phyloP scores from a whole-genome alignment of 1,140 invertebrate genomes.

The Amphibalanus amphitrite region DNA sequence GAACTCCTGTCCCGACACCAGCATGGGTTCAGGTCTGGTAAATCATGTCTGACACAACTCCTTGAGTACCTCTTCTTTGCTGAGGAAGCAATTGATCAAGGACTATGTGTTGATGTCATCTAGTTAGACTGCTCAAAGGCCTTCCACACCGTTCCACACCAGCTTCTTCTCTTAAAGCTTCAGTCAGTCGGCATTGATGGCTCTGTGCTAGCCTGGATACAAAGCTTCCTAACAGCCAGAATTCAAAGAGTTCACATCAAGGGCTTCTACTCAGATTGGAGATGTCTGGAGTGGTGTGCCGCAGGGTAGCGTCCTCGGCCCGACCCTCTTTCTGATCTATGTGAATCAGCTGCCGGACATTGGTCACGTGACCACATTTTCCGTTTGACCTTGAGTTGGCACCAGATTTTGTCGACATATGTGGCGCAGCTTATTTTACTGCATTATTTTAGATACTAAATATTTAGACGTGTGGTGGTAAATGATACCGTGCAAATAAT shows the following conservation, averaged over 20 bases:
- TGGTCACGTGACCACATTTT: no score
- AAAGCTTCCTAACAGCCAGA: not conserved
- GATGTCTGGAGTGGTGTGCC: not conserved
- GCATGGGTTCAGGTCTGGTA: not conserved
- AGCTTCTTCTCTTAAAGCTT: conserved; percentile 2
- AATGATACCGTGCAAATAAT: no score
- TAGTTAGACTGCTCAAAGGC: conserved; percentile 3
- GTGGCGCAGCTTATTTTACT: no score
- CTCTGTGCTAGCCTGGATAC: not conserved
- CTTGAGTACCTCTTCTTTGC: no score
- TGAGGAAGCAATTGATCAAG: not conserved
- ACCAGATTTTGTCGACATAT: no score
- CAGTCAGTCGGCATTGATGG: not conserved
- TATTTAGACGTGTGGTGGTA: no score
- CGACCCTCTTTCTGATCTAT: no score
- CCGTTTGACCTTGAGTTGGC: no score
- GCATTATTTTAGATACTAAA: no score
- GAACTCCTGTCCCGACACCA: not conserved
- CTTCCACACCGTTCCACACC: conserved; percentile 3
- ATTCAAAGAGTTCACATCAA: not conserved
- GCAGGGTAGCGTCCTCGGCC: no score
- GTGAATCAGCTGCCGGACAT: no score
- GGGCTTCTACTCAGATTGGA: not conserved
- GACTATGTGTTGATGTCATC: not conserved
- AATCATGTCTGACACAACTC: conserved; percentile 5